Evolutionary conservation across 2,888 invertebrate species (phyloP), one percentile per base, ranked within the genome.

Genomic region (Melinopterus prodromus): DNA sequence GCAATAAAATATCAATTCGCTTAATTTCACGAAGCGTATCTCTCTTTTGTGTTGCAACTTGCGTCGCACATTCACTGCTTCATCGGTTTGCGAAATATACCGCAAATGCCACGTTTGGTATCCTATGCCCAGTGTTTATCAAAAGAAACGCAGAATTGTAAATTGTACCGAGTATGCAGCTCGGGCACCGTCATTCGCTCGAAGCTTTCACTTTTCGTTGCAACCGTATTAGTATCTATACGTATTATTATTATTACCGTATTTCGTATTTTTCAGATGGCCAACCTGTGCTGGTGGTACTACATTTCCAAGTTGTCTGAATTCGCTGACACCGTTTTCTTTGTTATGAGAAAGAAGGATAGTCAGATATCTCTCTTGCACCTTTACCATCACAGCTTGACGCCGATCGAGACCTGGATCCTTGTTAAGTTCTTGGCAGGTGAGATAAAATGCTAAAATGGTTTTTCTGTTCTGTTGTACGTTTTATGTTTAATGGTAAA

Each of bases 221-320:
- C 53, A 53, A 53, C 53, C 53, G 53, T 53, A 53, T 53, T 53
- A 53, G 53, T 53, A 53, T 53, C 69, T 76, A 53, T 16, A 76
- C 76, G 26, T 26, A 71, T 71, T 26, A 16, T 76, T 16, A 53
- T 76, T 76, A 69, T 80, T 69, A 36, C 16, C 80, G 77, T 69
- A 69, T 53, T 53, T 53, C 53, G 53, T 53, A 53, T 78, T 83
- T 90, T 91, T 77, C 91, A 96, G 94, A 97, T 97, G 96, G 93
- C 95, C 77, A 93, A 93, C 83, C 91, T 96, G 6, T 96, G 96
- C 88, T 97, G 96, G 96, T 95, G 95, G 92, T 97, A 97, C 90
- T 97, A 96, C 91, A 93, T 97, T 88, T 96, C 96, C 76, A 97
- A 97, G 89, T 92, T 97, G 84, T 94, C 96, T 5, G 97, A 97